Percentiles rank a stretch among this genome's conserved stretches.
Evolutionary conservation across 2,797 vertebrate genomes (phyloP).

Genomic region (Myioborus melanocephalus): DNA sequence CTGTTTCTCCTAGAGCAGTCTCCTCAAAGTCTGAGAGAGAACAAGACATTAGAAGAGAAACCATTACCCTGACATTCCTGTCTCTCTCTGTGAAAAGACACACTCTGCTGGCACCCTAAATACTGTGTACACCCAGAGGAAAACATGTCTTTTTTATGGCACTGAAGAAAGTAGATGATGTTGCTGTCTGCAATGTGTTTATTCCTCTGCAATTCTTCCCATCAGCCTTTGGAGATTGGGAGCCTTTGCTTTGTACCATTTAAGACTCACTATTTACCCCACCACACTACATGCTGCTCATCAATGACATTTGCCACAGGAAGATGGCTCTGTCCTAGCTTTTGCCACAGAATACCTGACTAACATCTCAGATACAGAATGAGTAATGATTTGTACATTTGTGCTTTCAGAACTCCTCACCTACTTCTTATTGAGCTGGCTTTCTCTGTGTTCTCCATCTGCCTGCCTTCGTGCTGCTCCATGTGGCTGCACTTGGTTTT

Average conservation of each 20-base stretch:
- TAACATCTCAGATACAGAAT: not conserved
- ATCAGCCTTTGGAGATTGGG: not conserved
- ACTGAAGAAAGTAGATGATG: not conserved
- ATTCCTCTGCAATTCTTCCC: not conserved
- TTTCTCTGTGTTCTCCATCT: not conserved
- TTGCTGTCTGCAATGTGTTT: not conserved
- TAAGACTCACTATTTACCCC: not conserved
- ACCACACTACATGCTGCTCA: fast-evolving
- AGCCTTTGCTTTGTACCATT: not conserved
- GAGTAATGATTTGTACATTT: not conserved
- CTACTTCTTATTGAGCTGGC: not conserved
- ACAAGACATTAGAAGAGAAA: not conserved
- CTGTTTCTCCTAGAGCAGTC: not conserved
- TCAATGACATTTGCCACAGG: not conserved
- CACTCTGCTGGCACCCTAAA: not conserved
- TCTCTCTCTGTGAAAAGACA: not conserved
- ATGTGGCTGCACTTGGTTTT: not conserved
- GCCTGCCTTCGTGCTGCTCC: not conserved
- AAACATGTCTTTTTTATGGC: not conserved
- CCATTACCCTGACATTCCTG: not conserved
- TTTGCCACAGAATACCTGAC: not conserved
- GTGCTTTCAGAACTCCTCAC: not conserved
- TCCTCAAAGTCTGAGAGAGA: not conserved
- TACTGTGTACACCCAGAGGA: not conserved
- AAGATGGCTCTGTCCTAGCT: not conserved